phyloP scores from a whole-genome alignment of 1,140 invertebrate species.

The Macrobrachium nipponense region DNA sequence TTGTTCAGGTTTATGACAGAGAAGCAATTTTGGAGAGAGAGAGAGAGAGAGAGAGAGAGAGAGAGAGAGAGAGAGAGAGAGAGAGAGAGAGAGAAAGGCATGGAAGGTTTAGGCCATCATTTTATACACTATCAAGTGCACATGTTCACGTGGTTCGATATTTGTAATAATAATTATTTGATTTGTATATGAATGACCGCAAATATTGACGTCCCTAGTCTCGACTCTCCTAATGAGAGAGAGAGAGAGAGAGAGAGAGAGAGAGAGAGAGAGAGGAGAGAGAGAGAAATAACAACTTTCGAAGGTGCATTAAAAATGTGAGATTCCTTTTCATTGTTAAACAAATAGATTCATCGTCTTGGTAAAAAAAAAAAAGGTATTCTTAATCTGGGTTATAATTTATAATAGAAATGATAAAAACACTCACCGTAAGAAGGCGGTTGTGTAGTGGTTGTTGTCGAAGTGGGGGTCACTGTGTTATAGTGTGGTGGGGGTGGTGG shows the following conservation, averaged over 20 bases:
- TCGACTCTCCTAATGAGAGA: not conserved
- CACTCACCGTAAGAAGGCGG: conserved; percentile 27
- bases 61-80: conserved; percentile 24
- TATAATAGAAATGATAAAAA: not conserved
- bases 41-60: conserved; percentile 24
- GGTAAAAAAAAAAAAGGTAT: too few relatives aligned
- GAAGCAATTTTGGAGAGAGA: not conserved
- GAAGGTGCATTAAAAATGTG: not conserved
- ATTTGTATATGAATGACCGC: too few relatives aligned
- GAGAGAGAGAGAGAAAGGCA: conserved; percentile 13
- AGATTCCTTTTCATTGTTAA: not conserved
- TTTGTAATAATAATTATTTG: too few relatives aligned
- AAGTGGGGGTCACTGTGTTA: conserved; percentile 33
- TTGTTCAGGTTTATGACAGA: not conserved
- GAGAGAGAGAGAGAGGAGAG: conserved; percentile 14
- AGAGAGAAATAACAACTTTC: not conserved
- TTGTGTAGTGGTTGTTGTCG: conserved; percentile 28
- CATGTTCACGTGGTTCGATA: too few relatives aligned
- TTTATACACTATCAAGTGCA: too few relatives aligned
- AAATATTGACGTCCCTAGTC: not conserved
- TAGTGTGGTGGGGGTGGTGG: conserved; percentile 39
- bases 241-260: not conserved
- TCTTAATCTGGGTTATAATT: not conserved
- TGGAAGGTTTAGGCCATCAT: not conserved
- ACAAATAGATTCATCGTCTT: too few relatives aligned